Conservation (phyloP, 1,140 invertebrate species). For the Neodiprion fabricii region DNA sequence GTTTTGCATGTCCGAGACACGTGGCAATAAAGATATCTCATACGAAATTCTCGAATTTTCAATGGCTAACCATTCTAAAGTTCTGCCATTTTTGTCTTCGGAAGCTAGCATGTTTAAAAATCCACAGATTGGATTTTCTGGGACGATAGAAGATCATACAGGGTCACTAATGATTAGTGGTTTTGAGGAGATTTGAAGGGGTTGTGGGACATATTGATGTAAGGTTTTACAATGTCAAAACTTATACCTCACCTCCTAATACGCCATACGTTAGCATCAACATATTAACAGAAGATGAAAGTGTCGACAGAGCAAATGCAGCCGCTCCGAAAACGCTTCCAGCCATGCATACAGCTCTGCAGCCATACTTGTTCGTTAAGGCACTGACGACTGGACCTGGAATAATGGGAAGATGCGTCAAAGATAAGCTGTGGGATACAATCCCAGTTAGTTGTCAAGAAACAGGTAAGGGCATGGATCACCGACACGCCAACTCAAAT, state of each 20-base stretch:
- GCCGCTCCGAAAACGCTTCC: slow-evolving; percentile 84
- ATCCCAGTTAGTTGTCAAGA: neutral
- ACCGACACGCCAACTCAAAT: too few species aligned
- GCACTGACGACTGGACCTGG: slow-evolving; percentile 93
- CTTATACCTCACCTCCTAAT: slow-evolving; percentile 77
- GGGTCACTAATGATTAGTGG: too few species aligned
- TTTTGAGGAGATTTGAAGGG: too few species aligned
- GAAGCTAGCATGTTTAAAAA: too few species aligned
- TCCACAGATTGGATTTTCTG: too few species aligned
- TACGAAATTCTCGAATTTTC: too few species aligned
- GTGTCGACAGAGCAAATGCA: slow-evolving; percentile 90
- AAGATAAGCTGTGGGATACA: neutral
- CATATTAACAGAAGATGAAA: slow-evolving; percentile 83
- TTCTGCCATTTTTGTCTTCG: too few species aligned
- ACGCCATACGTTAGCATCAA: slow-evolving; percentile 95
- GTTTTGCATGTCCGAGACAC: too few species aligned
- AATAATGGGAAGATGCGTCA: slow-evolving; percentile 42
- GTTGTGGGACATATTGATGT: too few species aligned
- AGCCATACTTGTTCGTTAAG: slow-evolving; percentile 95
- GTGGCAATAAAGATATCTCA: too few species aligned
- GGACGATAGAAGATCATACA: too few species aligned
- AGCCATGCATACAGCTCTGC: slow-evolving; percentile 88
- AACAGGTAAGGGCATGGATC: neutral
- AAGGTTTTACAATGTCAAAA: neutral
- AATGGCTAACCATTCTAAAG: too few species aligned